phyloP scores from a whole-genome alignment of 2,888 invertebrate genomes.

The Buathra laborator region DNA sequence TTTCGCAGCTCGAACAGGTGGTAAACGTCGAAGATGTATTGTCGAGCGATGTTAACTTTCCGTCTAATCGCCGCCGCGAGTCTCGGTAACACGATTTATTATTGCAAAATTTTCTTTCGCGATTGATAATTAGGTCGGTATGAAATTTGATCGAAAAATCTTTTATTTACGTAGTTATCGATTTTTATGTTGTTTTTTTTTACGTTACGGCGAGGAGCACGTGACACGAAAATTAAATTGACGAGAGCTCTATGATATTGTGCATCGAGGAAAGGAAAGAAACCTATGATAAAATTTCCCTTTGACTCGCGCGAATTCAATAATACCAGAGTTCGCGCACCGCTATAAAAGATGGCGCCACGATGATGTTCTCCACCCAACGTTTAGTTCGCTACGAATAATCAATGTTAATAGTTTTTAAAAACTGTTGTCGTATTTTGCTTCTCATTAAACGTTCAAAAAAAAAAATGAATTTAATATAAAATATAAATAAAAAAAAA shows the following conservation, averaged over 20 bases:
- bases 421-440: neutral
- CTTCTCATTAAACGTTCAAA: neutral
- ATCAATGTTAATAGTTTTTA: neutral
- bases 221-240: neutral
- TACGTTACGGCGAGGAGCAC: neutral
- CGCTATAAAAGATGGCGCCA: neutral
- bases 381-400: neutral
- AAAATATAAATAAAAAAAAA: neutral
- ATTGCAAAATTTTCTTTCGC: neutral
- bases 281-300: neutral
- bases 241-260: neutral
- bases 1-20: neutral
- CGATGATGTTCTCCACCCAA: neutral
- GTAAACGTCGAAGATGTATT: neutral
- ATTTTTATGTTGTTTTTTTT: too few relatives aligned
- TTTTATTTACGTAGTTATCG: too few relatives aligned
- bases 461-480: neutral
- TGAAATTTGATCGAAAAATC: neutral
- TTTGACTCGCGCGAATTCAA: neutral
- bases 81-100: neutral
- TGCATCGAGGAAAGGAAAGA: neutral
- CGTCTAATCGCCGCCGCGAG: neutral
- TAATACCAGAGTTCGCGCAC: neutral
- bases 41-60: neutral
- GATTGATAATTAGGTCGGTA: neutral